Base-by-base conservation (phyloP, 1,140 invertebrate genomes). In the Scaptomyza montana region DNA sequence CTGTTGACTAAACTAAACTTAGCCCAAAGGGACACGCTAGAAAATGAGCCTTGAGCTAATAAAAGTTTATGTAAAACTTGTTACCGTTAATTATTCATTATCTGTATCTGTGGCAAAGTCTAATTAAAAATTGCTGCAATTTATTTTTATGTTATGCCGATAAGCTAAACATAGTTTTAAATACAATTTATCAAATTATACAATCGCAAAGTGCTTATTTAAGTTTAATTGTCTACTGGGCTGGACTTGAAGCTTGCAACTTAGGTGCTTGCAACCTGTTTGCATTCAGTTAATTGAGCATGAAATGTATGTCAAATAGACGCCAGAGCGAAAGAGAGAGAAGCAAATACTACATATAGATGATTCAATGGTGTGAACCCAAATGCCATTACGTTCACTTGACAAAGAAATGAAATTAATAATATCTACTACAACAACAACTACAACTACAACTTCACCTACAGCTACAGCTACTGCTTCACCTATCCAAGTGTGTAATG, bases 351-450 rank as follows among this genome's bases (percentile, higher is more conserved):
- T 3, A 16, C 16, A 13, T n/a, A 33, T 7, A 30, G 50, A 30
- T 8, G 36, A 21, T 41, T 25, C 43, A 45, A 13, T 43, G 43
- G 30, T 55, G 59, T 28, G 50, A 28, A 36, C 12, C 19, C 33
- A 62, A 63, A 49, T 69, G 59, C 9, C 39, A 63, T 68, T 69
- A 62, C 41, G 50, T 62, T 25, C 63, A 55, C 54, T 46, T 53
- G 62, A 46, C 63, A 67, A 54, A 66, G 69, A 60, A 73, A 68
- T 73, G 43, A 73, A 73, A 73, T 68, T 73, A 73, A 68, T 73
- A 73, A 72, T 55, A 72, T 63, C 69, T 72, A 7, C 30, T 6
- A 33, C 30, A 7, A 25, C 21, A 25, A 25, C 21, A 5, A 6
- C 30, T 4, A 33, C 30, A 7, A 3, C 30, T 33, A 5, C 5